Evolutionary conservation across 2,888 invertebrate genomes (phyloP).

Genomic region (Metellina segmentata): DNA sequence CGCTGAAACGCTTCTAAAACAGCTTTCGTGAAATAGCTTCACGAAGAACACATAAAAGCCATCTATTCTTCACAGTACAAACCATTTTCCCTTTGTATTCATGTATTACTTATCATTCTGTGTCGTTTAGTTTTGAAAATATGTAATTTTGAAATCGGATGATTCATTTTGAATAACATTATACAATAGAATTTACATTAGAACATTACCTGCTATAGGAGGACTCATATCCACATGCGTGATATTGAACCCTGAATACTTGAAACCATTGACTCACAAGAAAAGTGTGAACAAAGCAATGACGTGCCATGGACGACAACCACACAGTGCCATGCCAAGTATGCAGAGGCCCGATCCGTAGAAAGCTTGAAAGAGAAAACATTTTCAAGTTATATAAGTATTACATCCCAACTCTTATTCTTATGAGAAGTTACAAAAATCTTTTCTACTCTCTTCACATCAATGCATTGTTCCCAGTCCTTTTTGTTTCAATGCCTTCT

Average conservation of each 20-base stretch:
- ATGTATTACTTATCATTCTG: no score
- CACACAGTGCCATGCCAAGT: constrained; percentile 88
- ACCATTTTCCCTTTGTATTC: no score
- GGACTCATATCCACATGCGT: constrained; percentile 92
- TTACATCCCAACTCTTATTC: neutral
- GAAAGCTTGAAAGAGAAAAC: constrained; percentile 83
- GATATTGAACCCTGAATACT: constrained; percentile 85
- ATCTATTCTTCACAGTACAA: no score
- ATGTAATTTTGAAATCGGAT: no score
- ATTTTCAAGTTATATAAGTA: neutral
- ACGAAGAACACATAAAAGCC: no score
- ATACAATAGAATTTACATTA: no score
- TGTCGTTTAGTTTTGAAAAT: no score
- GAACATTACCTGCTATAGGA: constrained; percentile 85
- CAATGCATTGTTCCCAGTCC: no score
- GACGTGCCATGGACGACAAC: constrained; percentile 88
- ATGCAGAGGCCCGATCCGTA: constrained; percentile 87
- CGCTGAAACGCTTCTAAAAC: no score
- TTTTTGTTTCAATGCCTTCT: no score
- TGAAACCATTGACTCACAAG: constrained; percentile 88
- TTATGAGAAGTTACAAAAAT: neutral
- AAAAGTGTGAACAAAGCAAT: constrained; percentile 88
- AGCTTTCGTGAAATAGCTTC: no score
- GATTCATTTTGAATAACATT: no score
- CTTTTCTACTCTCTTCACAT: neutral